Base-by-base conservation (phyloP, 1,140 invertebrate species). In the Solenopsis fugax region DNA sequence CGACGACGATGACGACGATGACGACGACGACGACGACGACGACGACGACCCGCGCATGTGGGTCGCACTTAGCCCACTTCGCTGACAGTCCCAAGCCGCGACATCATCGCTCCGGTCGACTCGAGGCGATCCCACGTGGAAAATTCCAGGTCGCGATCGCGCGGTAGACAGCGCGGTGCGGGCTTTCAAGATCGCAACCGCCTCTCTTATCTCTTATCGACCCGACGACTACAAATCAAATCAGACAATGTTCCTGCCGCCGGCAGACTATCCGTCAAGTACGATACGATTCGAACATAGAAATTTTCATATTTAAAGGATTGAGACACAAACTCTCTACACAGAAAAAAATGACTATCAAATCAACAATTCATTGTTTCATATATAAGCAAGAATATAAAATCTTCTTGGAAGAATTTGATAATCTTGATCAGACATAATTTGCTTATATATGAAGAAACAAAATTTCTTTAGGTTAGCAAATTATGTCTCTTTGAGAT, bases 31-130 rank as follows among this genome's bases (percentile, higher is more conserved):
- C 29, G 2, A 75, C 56, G 10, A n/a, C 54, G 54, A 75, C 45
- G 41, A 24, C 52, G 54, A 81, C 62, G 77, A 86, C 65, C 64
- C 50, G 78, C 34, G 72, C 78, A 87, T 87, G 85, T 85, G 86
- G 80, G 86, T 87, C 86, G 86, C 78, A 60, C 81, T 87, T 87
- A 87, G 86, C 86, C 86, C 86, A 87, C 86, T 87, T 78, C 60
- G 50, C 85, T 21, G 50, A 52, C 56, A 37, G 41, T 75, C 78
- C 58, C 54, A 65, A 65, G 54, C n/a, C 50, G 78, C 65, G 65
- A 82, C 65, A 80, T 80, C 77, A 24, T 54, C 80, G 67, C 60
- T n/a, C 58, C n/a, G 21, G 58, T 45, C 21, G 77, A 54, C 34
- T 71, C 56, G 77, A 72, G 67, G 75, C n/a, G 54, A 77, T 65